These are phyloP conservation scores for Cyclina sinensis DNA, from an alignment of 1,140 invertebrate species.

Conservation along the genomic window DNA sequence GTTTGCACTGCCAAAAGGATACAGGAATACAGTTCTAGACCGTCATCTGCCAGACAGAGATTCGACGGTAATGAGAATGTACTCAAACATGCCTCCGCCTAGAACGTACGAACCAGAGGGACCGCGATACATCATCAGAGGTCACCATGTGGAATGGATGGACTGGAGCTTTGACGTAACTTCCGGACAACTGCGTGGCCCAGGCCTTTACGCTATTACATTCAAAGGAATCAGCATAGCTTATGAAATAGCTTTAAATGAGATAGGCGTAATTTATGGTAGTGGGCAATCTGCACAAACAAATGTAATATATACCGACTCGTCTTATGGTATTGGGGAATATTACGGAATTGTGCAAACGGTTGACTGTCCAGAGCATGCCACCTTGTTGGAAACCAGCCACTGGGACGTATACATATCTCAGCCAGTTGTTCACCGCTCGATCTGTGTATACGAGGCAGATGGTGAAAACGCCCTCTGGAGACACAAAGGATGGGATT, in stretches of 20 bases:
- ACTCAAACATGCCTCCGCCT: constrained; percentile 39
- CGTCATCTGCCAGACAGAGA: constrained; percentile 49
- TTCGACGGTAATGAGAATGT: background rate
- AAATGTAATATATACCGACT: constrained; percentile 59
- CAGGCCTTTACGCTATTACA: constrained; percentile 36
- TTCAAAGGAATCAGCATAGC: constrained; percentile 69
- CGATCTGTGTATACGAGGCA: constrained; percentile 61
- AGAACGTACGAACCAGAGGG: constrained; percentile 61
- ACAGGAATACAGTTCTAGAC: constrained; percentile 32
- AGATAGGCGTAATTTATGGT: constrained; percentile 67
- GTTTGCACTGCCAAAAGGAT: constrained; percentile 33
- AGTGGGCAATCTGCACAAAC: constrained; percentile 34
- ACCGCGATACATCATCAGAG: constrained; percentile 45
- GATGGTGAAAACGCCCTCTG: constrained; percentile 56
- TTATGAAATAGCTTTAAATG: constrained; percentile 76
- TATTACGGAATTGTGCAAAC: constrained; percentile 45
- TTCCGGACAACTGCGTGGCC: constrained; percentile 36
- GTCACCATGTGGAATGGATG: constrained; percentile 62
- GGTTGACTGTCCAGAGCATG: constrained; percentile 58
- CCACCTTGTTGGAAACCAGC: constrained; percentile 42
- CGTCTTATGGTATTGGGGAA: constrained; percentile 57
- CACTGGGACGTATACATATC: constrained; percentile 53
- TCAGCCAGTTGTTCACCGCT: constrained; percentile 34
- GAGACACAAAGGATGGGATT: constrained; percentile 46
- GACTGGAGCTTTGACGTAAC: constrained; percentile 54